Evolutionary conservation across 1,140 invertebrate species (phyloP).

Genomic region (Drosophila tropicalis): DNA sequence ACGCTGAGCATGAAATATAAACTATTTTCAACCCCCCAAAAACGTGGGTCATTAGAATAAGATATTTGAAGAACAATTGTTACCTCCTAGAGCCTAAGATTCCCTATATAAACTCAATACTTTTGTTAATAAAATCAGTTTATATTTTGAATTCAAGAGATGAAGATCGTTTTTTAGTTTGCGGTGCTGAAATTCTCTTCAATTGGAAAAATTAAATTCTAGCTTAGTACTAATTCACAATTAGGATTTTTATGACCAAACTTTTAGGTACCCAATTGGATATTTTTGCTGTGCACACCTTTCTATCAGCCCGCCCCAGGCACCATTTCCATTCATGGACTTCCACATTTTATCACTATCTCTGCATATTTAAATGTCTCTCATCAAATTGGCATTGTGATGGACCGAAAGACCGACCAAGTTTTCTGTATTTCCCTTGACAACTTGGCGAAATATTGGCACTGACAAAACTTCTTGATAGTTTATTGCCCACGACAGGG

Average conservation of each 20-base stretch:
- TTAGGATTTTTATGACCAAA: slow-evolving; percentile 47
- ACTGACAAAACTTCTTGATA: slow-evolving; percentile 57
- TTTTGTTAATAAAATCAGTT: no score
- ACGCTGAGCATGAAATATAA: no score
- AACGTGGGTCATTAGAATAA: no score
- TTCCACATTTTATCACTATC: slow-evolving; percentile 14
- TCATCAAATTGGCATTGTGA: slow-evolving; percentile 74
- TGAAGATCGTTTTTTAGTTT: no score
- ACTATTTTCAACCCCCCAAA: no score
- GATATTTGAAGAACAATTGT: no score
- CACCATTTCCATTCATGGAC: background rate
- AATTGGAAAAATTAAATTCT: slow-evolving; percentile 35
- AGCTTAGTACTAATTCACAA: slow-evolving; percentile 41
- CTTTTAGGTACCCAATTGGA: slow-evolving; percentile 63
- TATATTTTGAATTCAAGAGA: no score
- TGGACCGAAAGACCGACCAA: slow-evolving; percentile 38
- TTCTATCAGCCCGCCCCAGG: background rate
- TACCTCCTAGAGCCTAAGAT: no score
- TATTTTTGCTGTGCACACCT: slow-evolving; percentile 42
- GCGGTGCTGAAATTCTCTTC: no score
- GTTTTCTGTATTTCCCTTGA: slow-evolving; percentile 62
- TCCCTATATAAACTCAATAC: no score
- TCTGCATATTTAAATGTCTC: slow-evolving; percentile 55
- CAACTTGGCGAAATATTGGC: slow-evolving; percentile 71
- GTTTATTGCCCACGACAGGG: slow-evolving; percentile 54